Evolutionary conservation across 2,797 vertebrate species (phyloP).

Genomic region (Ciconia nigra): DNA sequence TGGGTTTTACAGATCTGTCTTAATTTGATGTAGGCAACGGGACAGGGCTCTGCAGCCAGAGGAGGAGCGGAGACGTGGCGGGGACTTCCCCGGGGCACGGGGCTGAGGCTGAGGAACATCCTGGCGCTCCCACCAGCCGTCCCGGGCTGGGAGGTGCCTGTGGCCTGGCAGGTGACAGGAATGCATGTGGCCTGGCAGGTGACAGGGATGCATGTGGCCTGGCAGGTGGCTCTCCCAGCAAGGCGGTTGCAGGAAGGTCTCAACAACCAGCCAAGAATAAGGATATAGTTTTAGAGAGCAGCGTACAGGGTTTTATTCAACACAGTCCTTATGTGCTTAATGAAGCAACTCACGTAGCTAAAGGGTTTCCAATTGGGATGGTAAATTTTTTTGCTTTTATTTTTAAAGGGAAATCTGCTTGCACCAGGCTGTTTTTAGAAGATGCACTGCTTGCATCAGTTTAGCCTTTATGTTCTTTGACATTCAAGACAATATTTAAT

Average conservation of each 20-base stretch:
- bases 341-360: neutral
- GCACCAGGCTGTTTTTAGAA: neutral
- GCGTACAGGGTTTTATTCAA: neutral
- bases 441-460: neutral
- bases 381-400: neutral
- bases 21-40: neutral
- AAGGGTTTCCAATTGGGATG: neutral
- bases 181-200: neutral
- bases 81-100: rapidly evolving
- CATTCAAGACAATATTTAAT: neutral
- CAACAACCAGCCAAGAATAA: neutral
- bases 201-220: neutral
- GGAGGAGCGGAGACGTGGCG: rapidly evolving
- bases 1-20: neutral
- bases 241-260: neutral
- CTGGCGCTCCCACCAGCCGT: neutral
- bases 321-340: neutral
- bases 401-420: neutral
- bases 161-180: neutral
- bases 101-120: neutral
- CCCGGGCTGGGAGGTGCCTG: neutral
- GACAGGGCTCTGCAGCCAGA: neutral
- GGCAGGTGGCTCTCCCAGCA: neutral
- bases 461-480: neutral
- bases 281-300: neutral